A percentile compares a stretch with the other conserved stretches of the same genome.
Evolutionary conservation across 2,797 vertebrate species (phyloP).

Genomic region (Rhyacichthys aspro): DNA sequence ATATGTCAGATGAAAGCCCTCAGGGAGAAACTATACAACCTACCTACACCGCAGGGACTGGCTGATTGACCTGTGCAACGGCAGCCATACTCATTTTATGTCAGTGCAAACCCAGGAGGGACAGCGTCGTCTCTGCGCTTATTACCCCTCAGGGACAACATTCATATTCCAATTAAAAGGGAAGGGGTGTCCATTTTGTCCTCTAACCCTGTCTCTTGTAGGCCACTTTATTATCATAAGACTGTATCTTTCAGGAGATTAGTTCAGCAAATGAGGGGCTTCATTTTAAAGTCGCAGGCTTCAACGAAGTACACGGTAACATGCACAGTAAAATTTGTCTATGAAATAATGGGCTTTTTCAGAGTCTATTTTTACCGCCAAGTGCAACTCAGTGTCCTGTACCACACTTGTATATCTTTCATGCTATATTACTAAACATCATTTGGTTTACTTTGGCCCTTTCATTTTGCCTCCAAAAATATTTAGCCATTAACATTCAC

Average conservation of each 20-base stretch:
- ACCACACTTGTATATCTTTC: too few species aligned
- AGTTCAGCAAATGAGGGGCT: not conserved
- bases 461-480: too few species aligned
- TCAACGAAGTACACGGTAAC: not conserved
- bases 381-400: too few species aligned
- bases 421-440: too few species aligned
- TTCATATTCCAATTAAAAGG: conserved; percentile 14
- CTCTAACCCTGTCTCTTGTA: not conserved
- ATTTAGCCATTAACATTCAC: too few species aligned
- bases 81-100: conserved; percentile 1
- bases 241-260: not conserved
- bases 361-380: too few species aligned
- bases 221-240: not conserved
- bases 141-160: not conserved
- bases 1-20: conserved; percentile 6
- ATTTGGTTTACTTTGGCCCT: too few species aligned
- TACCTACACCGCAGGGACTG: not conserved
- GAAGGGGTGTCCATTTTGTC: conserved; percentile 3
- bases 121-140: not conserved
- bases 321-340: too few species aligned
- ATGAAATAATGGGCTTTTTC: too few species aligned
- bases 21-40: not conserved
- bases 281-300: not conserved
- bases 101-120: not conserved
- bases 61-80: conserved; percentile 6